Base-by-base conservation (phyloP, 2,113 vertebrate genomes). In the Nothobranchius furzeri region DNA sequence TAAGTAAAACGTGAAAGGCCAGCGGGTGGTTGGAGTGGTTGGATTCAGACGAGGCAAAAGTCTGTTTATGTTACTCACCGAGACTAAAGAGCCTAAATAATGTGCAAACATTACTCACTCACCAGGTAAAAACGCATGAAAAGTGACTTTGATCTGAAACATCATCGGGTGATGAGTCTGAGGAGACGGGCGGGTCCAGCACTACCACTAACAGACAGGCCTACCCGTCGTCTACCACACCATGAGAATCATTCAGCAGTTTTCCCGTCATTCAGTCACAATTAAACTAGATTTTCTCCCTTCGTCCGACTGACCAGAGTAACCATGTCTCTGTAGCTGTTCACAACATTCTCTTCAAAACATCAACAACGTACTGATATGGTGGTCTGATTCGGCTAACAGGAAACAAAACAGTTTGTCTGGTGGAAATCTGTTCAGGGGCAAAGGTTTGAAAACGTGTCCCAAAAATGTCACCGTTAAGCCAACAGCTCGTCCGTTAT, bases 1-100 rank as follows among this genome's bases (percentile, higher is more conserved):
- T 48, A 68, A 71, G 47, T 12, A 67, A 30, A 63, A 55, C 60
- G 46, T 54, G 54, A 79, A 76, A 76, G 82, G 74, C 70, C 62
- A 30, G 48, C 36, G 57, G 51, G 52, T 0, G 45, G 64, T 35
- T 35, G 20, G 37, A 61, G 51, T 2, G 76, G 9, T 36, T 66
- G 63, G 35, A 43, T 59, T 42, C 11, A 53, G 13, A 43, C 6
- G 20, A 3, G 30, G 13, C 13, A 14, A 35, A 9, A 54, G 5
- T 30, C 30, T 3, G 30, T 30, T 30, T 30, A 30, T 4, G 30
- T 30, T 30, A 30, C 30, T 30, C 30, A 30, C 30, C 30, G 4
- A 30, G 30, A 30, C 30, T 30, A 30, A 30, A 30, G 30, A 4
- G 30, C 30, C 30, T 30, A 30, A 30, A 30, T 30, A 30, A 30